These are phyloP conservation scores for Blastobasis adustella DNA, from an alignment of 2,888 invertebrate genomes.

Conservation along the genomic window DNA sequence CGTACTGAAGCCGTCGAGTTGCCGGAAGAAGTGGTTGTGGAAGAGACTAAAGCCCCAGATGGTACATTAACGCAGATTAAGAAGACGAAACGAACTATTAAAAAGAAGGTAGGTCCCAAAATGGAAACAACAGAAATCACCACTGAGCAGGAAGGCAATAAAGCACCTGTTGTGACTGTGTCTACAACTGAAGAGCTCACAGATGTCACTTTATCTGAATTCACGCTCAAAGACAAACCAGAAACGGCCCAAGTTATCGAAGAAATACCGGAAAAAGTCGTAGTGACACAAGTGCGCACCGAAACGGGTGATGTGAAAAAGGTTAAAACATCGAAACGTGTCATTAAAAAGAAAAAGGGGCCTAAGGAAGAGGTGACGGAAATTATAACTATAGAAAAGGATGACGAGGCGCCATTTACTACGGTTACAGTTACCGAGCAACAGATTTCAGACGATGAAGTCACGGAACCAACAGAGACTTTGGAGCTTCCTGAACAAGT, in stretches of 20 bases:
- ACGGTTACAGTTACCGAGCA: neutral
- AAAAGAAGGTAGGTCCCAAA: conserved; percentile 34
- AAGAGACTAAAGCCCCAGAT: conserved; percentile 10
- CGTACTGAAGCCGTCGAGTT: conserved; percentile 10
- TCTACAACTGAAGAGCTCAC: conserved; percentile 6
- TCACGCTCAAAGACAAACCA: neutral
- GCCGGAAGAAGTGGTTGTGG: conserved; percentile 36
- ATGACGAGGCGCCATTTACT: neutral
- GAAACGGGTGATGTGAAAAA: neutral
- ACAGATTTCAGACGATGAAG: neutral
- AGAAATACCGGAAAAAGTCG: neutral
- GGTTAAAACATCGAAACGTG: neutral
- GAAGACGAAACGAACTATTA: conserved; percentile 26
- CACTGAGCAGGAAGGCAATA: conserved; percentile 31
- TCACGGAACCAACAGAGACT: conserved; percentile 13
- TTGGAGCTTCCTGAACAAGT: conserved; percentile 28
- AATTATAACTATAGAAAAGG: conserved; percentile 17
- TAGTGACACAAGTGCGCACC: neutral
- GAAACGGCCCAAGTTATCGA: neutral
- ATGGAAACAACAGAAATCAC: conserved; percentile 36
- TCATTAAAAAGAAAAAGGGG: neutral
- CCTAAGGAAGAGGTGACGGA: conserved; percentile 3
- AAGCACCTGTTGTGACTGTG: conserved; percentile 14
- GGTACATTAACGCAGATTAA: conserved; percentile 14
- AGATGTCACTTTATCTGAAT: neutral